Percentiles rank a stretch among this genome's conserved stretches.
Conservation (phyloP, 2,113 vertebrate species). For the Dicerorhinus sumatrensis region DNA sequence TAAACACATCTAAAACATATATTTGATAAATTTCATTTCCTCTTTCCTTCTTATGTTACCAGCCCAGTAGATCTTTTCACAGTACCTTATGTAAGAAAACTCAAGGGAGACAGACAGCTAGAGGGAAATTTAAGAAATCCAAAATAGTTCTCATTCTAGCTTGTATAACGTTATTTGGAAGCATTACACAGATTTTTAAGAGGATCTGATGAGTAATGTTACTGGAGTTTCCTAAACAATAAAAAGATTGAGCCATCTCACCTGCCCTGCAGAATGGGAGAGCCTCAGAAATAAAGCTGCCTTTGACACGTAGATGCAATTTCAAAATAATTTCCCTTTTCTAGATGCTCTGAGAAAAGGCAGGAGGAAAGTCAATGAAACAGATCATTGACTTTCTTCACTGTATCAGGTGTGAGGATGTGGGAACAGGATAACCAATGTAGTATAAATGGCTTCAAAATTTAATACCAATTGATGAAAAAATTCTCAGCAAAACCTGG, state of each 20-base stretch:
- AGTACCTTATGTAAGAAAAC: constrained; percentile 10
- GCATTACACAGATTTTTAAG: constrained; percentile 21
- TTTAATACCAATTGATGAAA: neutral
- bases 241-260: neutral
- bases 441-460: neutral
- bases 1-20: neutral
- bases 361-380: neutral
- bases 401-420: neutral
- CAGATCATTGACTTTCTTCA: neutral
- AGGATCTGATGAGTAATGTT: neutral
- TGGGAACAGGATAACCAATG: neutral
- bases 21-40: neutral
- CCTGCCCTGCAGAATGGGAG: neutral
- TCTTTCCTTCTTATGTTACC: neutral
- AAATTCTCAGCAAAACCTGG: neutral
- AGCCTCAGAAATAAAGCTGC: neutral
- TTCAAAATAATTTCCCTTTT: constrained; percentile 15
- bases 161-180: neutral
- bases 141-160: neutral
- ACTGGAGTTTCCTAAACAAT: constrained; percentile 10
- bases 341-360: neutral
- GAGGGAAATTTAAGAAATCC: constrained; percentile 10
- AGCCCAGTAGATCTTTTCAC: neutral
- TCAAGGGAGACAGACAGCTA: neutral
- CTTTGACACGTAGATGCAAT: neutral